Percentiles rank a stretch among this genome's conserved stretches.
phyloP scores from a whole-genome alignment of 2,888 invertebrate species.

The Drosophila fulvimacula region DNA sequence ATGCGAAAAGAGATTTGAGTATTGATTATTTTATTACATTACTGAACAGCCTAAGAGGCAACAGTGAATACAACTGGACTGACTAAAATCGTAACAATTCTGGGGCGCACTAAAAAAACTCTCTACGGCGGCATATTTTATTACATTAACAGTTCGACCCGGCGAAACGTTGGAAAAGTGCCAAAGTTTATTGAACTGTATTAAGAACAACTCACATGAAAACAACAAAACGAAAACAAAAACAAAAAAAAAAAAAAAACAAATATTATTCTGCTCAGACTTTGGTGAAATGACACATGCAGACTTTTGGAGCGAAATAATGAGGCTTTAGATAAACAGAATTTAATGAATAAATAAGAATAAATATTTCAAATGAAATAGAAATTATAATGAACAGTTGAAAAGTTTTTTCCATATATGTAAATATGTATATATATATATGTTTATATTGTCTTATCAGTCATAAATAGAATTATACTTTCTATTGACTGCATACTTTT shows the following conservation, averaged over 20 bases:
- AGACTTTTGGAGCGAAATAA: neutral
- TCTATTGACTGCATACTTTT: conserved; percentile 36
- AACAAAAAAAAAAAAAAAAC: too few species aligned
- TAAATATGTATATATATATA: neutral
- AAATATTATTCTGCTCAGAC: neutral
- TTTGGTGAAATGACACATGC: neutral
- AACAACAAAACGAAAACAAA: neutral
- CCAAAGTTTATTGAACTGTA: conserved; percentile 10
- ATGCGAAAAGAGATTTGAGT: neutral
- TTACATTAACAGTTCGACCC: conserved; percentile 1
- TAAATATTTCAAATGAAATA: neutral
- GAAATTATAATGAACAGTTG: neutral
- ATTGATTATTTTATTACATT: conserved; percentile 9
- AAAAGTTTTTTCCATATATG: neutral
- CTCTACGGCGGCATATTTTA: conserved; percentile 9
- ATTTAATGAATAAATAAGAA: neutral
- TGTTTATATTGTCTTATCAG: neutral
- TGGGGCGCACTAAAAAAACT: conserved; percentile 9
- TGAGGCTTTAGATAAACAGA: neutral
- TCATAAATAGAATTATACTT: neutral
- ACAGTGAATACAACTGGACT: neutral
- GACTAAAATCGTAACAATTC: neutral
- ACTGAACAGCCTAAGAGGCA: neutral
- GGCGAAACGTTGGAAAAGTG: conserved; percentile 6
- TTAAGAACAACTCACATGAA: conserved; percentile 1